Base-by-base conservation (phyloP, 2,797 vertebrate genomes). In the Danio albolineatus region DNA sequence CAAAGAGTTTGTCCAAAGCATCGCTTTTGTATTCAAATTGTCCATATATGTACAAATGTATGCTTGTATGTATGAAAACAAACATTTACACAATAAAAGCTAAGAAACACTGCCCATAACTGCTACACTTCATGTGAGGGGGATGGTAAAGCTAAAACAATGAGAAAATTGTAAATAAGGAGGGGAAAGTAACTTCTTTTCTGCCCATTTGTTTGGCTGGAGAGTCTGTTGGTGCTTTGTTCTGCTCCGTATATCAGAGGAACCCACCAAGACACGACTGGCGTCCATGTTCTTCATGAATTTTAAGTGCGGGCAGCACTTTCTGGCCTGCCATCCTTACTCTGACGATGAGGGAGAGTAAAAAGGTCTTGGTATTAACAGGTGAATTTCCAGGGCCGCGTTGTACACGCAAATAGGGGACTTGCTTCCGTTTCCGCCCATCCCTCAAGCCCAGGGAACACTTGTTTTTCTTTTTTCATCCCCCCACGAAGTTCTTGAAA, bases 71-170 rank as follows among this genome's bases (percentile, higher is more conserved):
- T 72, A 81, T 84, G 64, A 73, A 84, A 81, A 78, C 75, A 82
- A 85, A 84, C 71, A 73, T 82, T 87, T 65, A 89, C 78, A 86
- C 73, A 83, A 87, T 76, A 82, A 84, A 89, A 85, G 81, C 60
- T 59, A 69, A 21, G 61, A 57, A 57, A 57, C 56, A 71, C 56
- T 83, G 65, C 79, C 67, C 82, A 79, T 76, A 84, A 70, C 79
- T 79, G 76, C 81, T 84, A 83, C 79, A 86, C 66, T 51, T 80
- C 69, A 78, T 73, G 66, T 59, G 65, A 71, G 78, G 75, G 36
- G 51, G 46, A 16, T 72, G 16, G 43, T 71, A 44, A 49, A 39
- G 51, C 48, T 66, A 67, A 73, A 60, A 71, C 72, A 76, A 53
- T n/a, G 14, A 64, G 17, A 56, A 57, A 54, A 56, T 39, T 16